These are phyloP conservation scores for Xestia sexstrigata DNA, from an alignment of 2,888 invertebrate genomes.

Conservation along the genomic window DNA sequence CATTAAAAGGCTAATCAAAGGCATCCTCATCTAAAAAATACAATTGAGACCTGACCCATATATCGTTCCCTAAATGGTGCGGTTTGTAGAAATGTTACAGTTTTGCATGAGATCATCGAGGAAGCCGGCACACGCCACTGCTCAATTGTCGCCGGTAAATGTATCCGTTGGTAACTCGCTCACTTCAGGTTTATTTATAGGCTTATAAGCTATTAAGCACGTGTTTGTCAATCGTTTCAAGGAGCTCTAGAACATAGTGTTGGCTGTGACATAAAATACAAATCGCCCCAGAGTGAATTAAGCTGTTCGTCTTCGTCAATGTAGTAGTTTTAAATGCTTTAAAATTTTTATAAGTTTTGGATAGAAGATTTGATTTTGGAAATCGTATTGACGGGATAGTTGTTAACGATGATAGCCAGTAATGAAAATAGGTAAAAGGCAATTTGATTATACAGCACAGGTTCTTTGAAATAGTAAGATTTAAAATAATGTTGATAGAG, in stretches of 20 bases:
- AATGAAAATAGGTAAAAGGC: neutral
- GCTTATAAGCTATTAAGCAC: constrained; percentile 12
- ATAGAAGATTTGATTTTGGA: neutral
- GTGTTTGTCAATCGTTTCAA: constrained; percentile 20
- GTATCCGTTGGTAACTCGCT: constrained; percentile 64
- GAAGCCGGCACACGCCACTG: constrained; percentile 71
- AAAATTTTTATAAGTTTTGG: neutral
- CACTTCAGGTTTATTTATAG: constrained; percentile 56
- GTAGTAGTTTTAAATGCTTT: too few relatives aligned
- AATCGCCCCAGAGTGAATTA: neutral
- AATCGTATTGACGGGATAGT: too few relatives aligned
- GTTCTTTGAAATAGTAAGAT: neutral
- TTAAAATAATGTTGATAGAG: constrained; percentile 17
- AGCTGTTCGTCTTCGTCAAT: too few relatives aligned
- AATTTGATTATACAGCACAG: neutral
- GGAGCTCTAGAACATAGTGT: neutral
- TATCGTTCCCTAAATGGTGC: constrained; percentile 67
- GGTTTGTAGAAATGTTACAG: constrained; percentile 74
- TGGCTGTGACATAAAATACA: neutral
- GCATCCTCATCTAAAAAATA: constrained; percentile 62
- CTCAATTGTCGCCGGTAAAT: constrained; percentile 73
- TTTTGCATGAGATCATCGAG: constrained; percentile 81
- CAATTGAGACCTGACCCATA: constrained; percentile 77
- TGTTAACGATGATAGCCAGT: neutral
- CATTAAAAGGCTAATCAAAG: constrained; percentile 64